Evolutionary conservation across 1,140 invertebrate genomes (phyloP).

Genomic region (Drosophila melanica): DNA sequence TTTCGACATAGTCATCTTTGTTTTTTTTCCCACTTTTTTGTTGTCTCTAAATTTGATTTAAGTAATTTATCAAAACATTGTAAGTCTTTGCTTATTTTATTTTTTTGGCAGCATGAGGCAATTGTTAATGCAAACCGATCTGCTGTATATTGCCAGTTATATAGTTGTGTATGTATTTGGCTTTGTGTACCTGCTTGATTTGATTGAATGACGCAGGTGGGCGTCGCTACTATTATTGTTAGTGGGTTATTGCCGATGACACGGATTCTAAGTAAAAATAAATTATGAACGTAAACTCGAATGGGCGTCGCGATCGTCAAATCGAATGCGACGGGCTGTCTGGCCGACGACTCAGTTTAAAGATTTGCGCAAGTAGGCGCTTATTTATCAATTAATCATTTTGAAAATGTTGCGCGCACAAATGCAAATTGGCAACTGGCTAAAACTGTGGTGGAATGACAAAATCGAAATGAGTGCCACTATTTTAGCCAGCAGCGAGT

Average conservation of each 20-base stretch:
- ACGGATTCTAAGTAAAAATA: conserved; percentile 35
- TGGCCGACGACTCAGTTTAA: conserved; percentile 1
- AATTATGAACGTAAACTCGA: background rate
- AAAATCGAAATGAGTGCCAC: conserved; percentile 45
- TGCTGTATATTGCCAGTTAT: background rate
- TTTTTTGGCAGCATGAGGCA: conserved; percentile 34
- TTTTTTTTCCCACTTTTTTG: conserved; percentile 17
- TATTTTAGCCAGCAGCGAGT: conserved; percentile 50
- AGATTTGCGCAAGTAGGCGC: conserved; percentile 45
- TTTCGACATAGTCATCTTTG: conserved; percentile 18
- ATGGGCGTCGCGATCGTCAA: conserved; percentile 18
- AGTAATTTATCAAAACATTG: conserved; percentile 50
- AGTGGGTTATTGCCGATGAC: conserved; percentile 26
- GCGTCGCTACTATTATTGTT: conserved; percentile 17
- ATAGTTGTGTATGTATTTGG: background rate
- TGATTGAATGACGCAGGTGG: conserved; percentile 4
- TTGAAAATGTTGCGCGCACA: conserved; percentile 38
- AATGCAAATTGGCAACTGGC: conserved; percentile 43
- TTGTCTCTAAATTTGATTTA: conserved; percentile 20
- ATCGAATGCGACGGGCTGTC: conserved; percentile 24
- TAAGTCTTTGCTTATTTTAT: conserved; percentile 13
- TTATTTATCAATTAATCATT: conserved; percentile 53
- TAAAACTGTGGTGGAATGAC: conserved; percentile 42
- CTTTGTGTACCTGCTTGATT: background rate
- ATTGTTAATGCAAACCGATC: conserved; percentile 8